Conservation (phyloP, 1,140 invertebrate genomes). For the Solen grandis region DNA sequence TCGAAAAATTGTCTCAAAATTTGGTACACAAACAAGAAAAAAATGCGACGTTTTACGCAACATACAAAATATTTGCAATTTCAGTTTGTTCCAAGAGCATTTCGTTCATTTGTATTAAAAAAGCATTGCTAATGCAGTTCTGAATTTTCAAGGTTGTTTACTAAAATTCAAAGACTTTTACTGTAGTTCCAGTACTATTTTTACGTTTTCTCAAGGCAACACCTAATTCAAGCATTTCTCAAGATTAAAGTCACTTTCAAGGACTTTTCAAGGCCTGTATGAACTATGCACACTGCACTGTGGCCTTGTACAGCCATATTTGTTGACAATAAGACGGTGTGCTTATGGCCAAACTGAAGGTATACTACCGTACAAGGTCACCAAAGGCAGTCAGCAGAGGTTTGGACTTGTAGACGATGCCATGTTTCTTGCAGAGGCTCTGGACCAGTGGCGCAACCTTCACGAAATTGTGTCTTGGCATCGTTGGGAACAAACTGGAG, state of each 20-base stretch:
- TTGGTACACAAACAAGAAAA: no score
- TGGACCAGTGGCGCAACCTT: slow-evolving; percentile 78
- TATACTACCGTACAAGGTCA: slow-evolving; percentile 79
- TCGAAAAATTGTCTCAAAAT: no score
- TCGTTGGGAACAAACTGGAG: slow-evolving; percentile 80
- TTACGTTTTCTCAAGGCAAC: neutral
- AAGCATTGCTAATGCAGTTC: no score
- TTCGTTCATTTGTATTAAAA: no score
- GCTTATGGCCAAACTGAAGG: slow-evolving; percentile 22
- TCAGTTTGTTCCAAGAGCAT: no score
- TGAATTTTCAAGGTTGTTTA: no score
- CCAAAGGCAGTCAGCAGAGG: slow-evolving; percentile 72
- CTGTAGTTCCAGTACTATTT: no score
- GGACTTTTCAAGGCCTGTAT: no score
- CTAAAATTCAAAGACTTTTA: no score
- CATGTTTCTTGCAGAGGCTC: slow-evolving; percentile 79
- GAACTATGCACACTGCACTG: neutral
- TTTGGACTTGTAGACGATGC: slow-evolving; percentile 76
- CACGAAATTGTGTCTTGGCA: slow-evolving; percentile 80
- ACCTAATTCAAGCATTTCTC: neutral
- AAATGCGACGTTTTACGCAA: no score
- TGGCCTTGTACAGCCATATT: neutral
- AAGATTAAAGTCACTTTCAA: neutral
- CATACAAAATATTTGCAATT: no score
- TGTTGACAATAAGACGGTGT: neutral